These are phyloP conservation scores for Ondatra zibethicus DNA, from an alignment of 2,113 vertebrate genomes.

Conservation along the genomic window DNA sequence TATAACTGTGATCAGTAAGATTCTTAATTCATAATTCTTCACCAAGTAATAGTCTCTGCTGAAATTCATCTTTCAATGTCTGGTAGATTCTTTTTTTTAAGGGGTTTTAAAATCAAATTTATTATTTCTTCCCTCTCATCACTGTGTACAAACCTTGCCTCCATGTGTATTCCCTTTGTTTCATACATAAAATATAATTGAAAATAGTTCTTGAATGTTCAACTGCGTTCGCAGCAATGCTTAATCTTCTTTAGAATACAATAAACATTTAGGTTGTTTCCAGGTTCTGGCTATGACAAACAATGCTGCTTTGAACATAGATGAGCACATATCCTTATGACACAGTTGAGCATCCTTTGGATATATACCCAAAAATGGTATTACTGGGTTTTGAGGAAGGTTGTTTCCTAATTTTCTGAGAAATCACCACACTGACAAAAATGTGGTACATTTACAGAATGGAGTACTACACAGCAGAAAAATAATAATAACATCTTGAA, in stretches of 20 bases:
- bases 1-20: neutral
- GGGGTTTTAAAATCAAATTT: neutral
- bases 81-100: conserved; percentile 18
- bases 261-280: no score
- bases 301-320: no score
- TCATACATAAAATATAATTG: conserved; percentile 32
- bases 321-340: no score
- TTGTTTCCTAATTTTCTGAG: no score
- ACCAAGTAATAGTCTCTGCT: neutral
- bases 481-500: no score
- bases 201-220: neutral
- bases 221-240: neutral
- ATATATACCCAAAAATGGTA: no score
- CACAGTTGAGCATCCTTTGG: no score
- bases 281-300: no score
- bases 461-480: no score
- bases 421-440: no score
- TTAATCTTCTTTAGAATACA: neutral
- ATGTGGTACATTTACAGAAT: no score
- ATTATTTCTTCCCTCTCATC: neutral
- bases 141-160: neutral
- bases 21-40: neutral
- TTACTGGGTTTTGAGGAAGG: no score
- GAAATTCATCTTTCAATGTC: neutral
- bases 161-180: neutral